A percentile compares a stretch with the other conserved stretches of the same genome.
phyloP scores from a whole-genome alignment of 2,113 vertebrate genomes.

The Callopanchax toddi region DNA sequence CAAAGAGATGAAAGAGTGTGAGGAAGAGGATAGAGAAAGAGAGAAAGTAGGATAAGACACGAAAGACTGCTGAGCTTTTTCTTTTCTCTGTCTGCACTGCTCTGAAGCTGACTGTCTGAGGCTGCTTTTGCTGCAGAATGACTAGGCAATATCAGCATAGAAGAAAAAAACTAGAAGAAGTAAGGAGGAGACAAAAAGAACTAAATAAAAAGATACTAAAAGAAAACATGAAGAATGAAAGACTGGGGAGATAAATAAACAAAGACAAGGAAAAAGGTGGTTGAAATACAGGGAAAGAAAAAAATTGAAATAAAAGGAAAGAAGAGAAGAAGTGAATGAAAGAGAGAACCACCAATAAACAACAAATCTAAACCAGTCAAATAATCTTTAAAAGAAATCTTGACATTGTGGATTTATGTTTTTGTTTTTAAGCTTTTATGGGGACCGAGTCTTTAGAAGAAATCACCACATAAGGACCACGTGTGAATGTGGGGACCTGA shows the following conservation, averaged over 20 bases:
- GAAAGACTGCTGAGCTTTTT: slow-evolving; percentile 57
- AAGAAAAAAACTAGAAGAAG: background rate
- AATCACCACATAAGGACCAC: no score
- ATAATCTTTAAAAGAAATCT: no score
- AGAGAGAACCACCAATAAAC: no score
- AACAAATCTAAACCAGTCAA: no score
- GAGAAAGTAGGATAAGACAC: background rate
- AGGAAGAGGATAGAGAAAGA: background rate
- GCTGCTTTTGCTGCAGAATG: slow-evolving; percentile 58
- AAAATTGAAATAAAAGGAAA: no score
- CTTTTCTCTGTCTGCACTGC: slow-evolving; percentile 49
- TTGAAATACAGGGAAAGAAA: no score
- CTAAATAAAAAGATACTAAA: background rate
- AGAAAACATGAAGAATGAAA: background rate
- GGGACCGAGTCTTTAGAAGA: no score
- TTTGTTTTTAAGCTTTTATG: no score
- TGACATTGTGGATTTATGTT: no score
- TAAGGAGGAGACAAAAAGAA: background rate
- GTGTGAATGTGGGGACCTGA: no score
- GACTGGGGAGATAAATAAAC: no score
- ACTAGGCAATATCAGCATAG: slow-evolving; percentile 42
- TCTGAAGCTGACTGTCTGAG: slow-evolving; percentile 37
- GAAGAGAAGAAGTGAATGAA: background rate
- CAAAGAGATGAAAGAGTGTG: slow-evolving; percentile 13
- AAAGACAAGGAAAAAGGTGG: background rate